phyloP scores from a whole-genome alignment of 1,140 invertebrate genomes.

The Melanaphis sacchari region DNA sequence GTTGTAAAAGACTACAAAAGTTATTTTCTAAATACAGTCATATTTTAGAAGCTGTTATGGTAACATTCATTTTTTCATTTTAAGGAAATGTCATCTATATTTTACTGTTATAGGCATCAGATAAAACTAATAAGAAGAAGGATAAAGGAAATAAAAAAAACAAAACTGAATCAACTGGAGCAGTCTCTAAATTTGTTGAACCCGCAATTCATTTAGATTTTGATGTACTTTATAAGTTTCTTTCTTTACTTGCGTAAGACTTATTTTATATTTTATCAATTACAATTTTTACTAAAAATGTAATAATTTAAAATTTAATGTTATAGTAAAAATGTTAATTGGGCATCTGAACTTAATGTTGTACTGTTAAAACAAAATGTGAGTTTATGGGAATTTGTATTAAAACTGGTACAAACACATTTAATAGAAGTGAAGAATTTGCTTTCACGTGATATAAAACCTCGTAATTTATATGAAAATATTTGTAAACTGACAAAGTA shows the following conservation, averaged over 20 bases:
- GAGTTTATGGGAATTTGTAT: slow-evolving; percentile 48
- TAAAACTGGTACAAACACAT: slow-evolving; percentile 27
- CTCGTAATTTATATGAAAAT: slow-evolving; percentile 39
- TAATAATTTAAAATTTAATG: not conserved
- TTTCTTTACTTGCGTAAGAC: slow-evolving; percentile 48
- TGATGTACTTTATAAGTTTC: slow-evolving; percentile 37
- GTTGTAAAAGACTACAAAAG: slow-evolving; percentile 42
- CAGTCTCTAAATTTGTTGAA: slow-evolving; percentile 16
- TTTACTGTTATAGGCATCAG: not conserved
- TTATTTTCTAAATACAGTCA: slow-evolving; percentile 50
- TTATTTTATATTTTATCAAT: not conserved
- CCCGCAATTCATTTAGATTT: slow-evolving; percentile 37
- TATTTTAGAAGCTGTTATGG: slow-evolving; percentile 44
- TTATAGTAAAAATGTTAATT: slow-evolving; percentile 15
- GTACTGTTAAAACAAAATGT: slow-evolving; percentile 3
- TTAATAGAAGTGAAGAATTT: slow-evolving; percentile 1
- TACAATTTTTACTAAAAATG: not conserved
- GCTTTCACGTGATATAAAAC: slow-evolving; percentile 21
- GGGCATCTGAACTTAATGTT: not conserved
- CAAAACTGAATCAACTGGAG: slow-evolving; percentile 8
- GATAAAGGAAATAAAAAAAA: slow-evolving; percentile 50
- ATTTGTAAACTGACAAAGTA: slow-evolving; percentile 41
- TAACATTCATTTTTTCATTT: not conserved
- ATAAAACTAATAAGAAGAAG: slow-evolving; percentile 44
- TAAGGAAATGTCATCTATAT: not conserved